Evolutionary conservation across 2,888 invertebrate species (phyloP), one percentile per base, ranked within the genome.

Genomic region (Helleia helle): DNA sequence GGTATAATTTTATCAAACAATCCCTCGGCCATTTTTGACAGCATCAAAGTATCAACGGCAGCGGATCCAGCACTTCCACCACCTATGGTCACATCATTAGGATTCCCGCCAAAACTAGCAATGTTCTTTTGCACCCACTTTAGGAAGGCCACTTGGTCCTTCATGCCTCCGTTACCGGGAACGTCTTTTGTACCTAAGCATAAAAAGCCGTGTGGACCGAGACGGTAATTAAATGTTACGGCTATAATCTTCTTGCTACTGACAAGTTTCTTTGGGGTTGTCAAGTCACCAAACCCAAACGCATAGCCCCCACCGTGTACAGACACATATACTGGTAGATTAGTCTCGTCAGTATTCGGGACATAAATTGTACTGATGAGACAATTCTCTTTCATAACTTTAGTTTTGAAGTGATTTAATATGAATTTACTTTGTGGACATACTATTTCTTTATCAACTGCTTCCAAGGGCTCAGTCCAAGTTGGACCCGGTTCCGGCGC

Each of bases 271-370:
- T 55, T 51, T 1, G 55, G 3, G 13, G 34, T 40, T 1, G 29
- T 7, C 9, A 44, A 46, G 40, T 65, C 55, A 1, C 76, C 72
- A 27, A 44, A 55, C 3, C 74, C 77, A 1, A 58, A 36, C 49
- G 69, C 60, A 40, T 67, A 81, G 2, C 62, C 75, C 3, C 84
- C 83, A 12, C 81, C 81, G 36, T 83, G 84, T 1, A 84, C 56
- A 25, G 62, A 55, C 9, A 83, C 70, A 31, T 80, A 46, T 1
- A 83, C 83, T 1, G 83, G 71, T n/a, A 58, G 41, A 18, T 52
- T 51, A 0, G 39, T 48, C 25, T 46, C 38, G 5, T 47, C 37
- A 1, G 53, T 55, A 12, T 56, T 46, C 3, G 60, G 60, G 1
- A 58, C 51, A 36, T 51, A 56, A 4, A 62, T 31, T 9, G 56